Evolutionary conservation across 2,797 vertebrate genomes (phyloP).

Genomic region (Sorex maritimensis): DNA sequence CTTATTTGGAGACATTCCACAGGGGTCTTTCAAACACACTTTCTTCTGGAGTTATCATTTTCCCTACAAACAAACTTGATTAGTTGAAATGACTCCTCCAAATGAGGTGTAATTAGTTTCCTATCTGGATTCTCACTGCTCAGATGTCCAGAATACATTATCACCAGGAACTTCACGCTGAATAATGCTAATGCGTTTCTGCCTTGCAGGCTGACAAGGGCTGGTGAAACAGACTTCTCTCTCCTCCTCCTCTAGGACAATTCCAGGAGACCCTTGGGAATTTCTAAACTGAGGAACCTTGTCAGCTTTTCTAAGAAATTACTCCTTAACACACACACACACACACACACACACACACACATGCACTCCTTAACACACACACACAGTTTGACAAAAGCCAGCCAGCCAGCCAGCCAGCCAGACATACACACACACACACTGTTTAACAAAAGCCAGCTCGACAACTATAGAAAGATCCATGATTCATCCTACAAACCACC

Average conservation of each 20-base stretch:
- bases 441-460: no score
- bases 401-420: no score
- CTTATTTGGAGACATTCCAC: constrained; percentile 57
- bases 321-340: neutral
- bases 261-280: constrained; percentile 4
- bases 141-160: constrained; percentile 86
- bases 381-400: no score
- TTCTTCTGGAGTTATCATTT: constrained; percentile 79
- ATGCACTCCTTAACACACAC: no score
- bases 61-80: constrained; percentile 80
- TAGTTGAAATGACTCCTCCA: constrained; percentile 84
- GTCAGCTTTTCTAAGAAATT: neutral
- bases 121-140: constrained; percentile 84
- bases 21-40: constrained; percentile 52
- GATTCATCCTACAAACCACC: neutral
- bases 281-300: neutral
- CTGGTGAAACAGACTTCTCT: neutral
- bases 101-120: constrained; percentile 83
- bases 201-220: neutral
- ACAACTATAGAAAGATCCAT: no score
- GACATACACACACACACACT: no score
- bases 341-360: no score
- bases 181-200: constrained; percentile 52
- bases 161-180: constrained; percentile 67
- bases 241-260: neutral